phyloP scores from a whole-genome alignment of 2,888 invertebrate genomes.

The Cryptus armator region DNA sequence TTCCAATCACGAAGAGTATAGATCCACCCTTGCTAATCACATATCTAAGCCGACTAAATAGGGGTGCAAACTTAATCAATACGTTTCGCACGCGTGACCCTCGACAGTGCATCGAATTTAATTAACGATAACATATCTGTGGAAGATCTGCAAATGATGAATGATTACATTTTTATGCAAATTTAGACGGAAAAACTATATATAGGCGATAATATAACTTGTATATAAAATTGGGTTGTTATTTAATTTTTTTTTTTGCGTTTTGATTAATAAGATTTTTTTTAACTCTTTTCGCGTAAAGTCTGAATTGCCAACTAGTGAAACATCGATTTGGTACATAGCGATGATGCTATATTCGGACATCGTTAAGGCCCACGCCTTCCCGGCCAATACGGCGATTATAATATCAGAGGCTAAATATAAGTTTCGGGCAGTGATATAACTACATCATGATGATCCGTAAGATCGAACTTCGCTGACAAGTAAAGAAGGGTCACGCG shows the following conservation, averaged over 20 bases:
- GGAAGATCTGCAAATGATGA: too few species aligned
- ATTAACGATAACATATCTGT: too few species aligned
- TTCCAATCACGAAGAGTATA: neutral
- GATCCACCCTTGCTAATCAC: neutral
- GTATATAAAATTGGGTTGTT: too few species aligned
- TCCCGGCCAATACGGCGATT: neutral
- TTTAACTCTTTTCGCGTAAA: too few species aligned
- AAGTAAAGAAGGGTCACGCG: neutral
- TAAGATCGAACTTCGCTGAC: neutral
- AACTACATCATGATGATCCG: neutral
- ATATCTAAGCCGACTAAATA: neutral
- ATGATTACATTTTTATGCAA: too few species aligned
- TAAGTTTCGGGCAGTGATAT: neutral
- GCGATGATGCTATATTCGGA: neutral
- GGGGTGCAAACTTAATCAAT: neutral
- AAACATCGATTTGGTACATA: neutral
- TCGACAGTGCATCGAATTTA: too few species aligned
- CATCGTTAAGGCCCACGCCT: neutral
- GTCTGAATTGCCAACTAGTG: neutral
- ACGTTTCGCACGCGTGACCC: neutral
- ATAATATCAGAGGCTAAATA: neutral
- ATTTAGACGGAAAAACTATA: too few species aligned
- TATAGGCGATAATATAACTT: too few species aligned
- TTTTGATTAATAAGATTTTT: too few species aligned
- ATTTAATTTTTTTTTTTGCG: too few species aligned